Percentiles rank a stretch among this genome's conserved stretches.
Evolutionary conservation across 2,113 vertebrate genomes (phyloP).

Genomic region (Menura novaehollandiae): DNA sequence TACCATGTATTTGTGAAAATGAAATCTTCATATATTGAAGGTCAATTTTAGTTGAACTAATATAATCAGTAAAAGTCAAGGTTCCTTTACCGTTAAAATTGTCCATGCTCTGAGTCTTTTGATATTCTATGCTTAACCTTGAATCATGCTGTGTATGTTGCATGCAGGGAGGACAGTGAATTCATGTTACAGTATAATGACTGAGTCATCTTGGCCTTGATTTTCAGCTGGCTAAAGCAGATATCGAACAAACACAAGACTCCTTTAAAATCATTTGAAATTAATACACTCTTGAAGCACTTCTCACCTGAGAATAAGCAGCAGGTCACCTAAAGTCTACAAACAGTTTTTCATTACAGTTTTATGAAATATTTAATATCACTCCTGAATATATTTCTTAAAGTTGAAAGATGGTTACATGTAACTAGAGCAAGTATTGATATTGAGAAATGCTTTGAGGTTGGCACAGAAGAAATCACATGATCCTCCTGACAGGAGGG

Average conservation of each 20-base stretch:
- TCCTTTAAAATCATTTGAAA: conserved; percentile 56
- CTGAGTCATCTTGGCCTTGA: conserved; percentile 33
- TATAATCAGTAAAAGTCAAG: conserved; percentile 70
- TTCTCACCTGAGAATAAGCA: conserved; percentile 15
- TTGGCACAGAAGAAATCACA: conserved; percentile 12
- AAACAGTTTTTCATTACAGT: conserved; percentile 12
- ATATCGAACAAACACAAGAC: background rate
- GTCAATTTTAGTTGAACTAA: conserved; percentile 71
- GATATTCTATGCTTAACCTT: conserved; percentile 69
- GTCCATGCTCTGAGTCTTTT: conserved; percentile 52
- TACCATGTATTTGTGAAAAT: conserved; percentile 64
- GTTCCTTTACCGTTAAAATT: conserved; percentile 70
- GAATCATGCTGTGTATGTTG: conserved; percentile 37
- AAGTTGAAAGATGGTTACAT: conserved; percentile 40
- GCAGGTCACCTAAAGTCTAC: conserved; percentile 2
- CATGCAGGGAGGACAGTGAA: conserved; percentile 13
- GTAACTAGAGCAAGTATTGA: conserved; percentile 44
- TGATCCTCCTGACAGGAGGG: background rate
- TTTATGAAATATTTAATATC: conserved; percentile 59
- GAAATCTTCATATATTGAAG: conserved; percentile 70
- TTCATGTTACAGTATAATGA: background rate
- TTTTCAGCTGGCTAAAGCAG: conserved; percentile 36
- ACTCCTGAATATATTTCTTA: conserved; percentile 27
- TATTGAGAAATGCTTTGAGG: conserved; percentile 37
- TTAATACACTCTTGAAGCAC: conserved; percentile 41